These are phyloP conservation scores for Platichthys flesus DNA, from an alignment of 2,113 vertebrate genomes.

Conservation along the genomic window DNA sequence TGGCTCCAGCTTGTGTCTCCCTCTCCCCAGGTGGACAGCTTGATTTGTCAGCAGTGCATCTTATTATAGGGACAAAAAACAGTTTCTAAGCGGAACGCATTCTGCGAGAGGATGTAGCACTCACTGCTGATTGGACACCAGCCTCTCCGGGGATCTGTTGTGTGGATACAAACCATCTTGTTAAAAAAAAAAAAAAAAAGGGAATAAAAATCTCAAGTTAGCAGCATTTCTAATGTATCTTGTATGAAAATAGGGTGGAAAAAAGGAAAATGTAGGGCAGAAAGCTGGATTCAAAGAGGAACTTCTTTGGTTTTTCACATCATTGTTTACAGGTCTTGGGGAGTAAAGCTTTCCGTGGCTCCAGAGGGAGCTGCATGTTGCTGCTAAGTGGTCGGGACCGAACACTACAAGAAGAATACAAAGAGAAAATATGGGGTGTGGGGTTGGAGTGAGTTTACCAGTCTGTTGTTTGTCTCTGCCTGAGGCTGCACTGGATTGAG, in stretches of 20 bases:
- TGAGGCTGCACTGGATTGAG: not conserved
- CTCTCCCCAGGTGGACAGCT: conserved; percentile 71
- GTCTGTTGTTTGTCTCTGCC: not conserved
- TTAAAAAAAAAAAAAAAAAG: conserved; percentile 1
- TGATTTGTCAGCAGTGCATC: conserved; percentile 71
- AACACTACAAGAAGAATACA: not conserved
- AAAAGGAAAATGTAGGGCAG: not conserved
- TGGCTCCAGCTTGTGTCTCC: conserved; percentile 66
- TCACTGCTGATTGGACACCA: conserved; percentile 45
- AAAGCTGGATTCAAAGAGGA: not conserved
- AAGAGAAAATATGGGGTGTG: not conserved
- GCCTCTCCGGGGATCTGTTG: conserved; percentile 32
- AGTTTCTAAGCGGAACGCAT: conserved; percentile 39
- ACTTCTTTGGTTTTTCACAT: not conserved
- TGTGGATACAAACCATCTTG: conserved; percentile 42
- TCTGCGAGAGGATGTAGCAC: conserved; percentile 27
- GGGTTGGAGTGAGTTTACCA: not conserved
- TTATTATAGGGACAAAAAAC: conserved; percentile 70
- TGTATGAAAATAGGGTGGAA: not conserved
- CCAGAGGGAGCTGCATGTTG: not conserved
- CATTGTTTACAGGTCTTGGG: not conserved
- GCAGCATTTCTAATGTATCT: conserved; percentile 15
- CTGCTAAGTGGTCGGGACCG: not conserved
- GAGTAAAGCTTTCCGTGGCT: not conserved
- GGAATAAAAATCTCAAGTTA: conserved; percentile 16